phyloP scores from a whole-genome alignment of 2,113 vertebrate species.

The Lophotis ruficrista region DNA sequence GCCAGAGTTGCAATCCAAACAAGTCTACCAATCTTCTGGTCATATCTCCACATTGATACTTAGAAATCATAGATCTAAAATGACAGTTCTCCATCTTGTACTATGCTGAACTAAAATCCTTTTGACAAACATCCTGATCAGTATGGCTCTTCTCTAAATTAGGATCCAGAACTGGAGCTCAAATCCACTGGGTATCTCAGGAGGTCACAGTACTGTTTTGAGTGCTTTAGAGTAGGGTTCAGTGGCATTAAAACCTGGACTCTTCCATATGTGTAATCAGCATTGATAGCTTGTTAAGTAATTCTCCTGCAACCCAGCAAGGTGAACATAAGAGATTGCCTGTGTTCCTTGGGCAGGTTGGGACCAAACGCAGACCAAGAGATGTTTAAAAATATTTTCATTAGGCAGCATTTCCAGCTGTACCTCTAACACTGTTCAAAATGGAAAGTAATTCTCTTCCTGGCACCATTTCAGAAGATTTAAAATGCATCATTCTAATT shows the following conservation, averaged over 20 bases:
- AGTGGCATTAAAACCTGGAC: background rate
- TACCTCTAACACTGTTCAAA: constrained; percentile 43
- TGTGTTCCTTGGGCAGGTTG: constrained; percentile 46
- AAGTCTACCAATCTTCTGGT: background rate
- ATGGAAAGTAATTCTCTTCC: constrained; percentile 66
- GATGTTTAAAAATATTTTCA: constrained; percentile 72
- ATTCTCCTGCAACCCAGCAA: background rate
- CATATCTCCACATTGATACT: background rate
- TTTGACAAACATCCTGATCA: background rate
- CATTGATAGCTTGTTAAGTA: background rate
- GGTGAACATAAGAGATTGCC: background rate
- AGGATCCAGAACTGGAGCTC: background rate
- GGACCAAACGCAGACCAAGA: constrained; percentile 51
- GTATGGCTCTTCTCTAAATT: background rate
- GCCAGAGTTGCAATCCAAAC: background rate
- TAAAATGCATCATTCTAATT: constrained; percentile 69
- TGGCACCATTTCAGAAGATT: constrained; percentile 63
- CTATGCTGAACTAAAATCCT: background rate
- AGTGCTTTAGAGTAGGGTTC: background rate
- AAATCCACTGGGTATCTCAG: background rate
- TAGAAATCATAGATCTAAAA: background rate
- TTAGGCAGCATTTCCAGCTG: constrained; percentile 64
- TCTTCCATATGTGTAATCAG: background rate
- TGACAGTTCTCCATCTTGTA: background rate
- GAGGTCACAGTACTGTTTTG: background rate